Evolutionary conservation across 2,113 vertebrate species (phyloP), one percentile per base, ranked within the genome.

Genomic region (Dendrocopos noguchii): DNA sequence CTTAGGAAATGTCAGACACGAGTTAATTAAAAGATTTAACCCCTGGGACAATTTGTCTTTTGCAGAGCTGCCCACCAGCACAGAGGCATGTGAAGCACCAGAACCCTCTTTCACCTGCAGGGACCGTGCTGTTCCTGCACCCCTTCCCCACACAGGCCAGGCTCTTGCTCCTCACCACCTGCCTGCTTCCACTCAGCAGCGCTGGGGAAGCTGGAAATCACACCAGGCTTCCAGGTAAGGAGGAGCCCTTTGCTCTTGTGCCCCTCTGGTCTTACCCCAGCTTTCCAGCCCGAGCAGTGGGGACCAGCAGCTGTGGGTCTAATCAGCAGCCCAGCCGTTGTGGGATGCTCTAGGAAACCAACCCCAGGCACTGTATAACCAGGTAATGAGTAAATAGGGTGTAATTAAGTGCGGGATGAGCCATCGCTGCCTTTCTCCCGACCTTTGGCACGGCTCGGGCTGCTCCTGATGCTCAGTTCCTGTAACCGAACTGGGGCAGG

Each of bases 111-210:
- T 12, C 24, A 15, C 10, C 16, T 12, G 29, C 73, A 0, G 1
- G 3, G 42, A 27, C 44, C 28, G 22, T 1, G 4, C 28, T 31
- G 39, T 17, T 16, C 47, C 55, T 5, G 20, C 3, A 8, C 17
- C 14, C 25, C 25, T 27, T 47, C 17, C 39, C 5, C 7, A 3
- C 55, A 2, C 84, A 17, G 4, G 9, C 20, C 47, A 7, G 36
- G 24, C 53, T 31, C 71, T 31, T 0, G 18, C 39, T 65, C 44
- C 34, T 34, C 59, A 8, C 24, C 52, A 46, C 3, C 50, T 1
- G 0, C 28, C n/a, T 8, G 22, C 3, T 21, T 61, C 7, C 2
- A 19, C 31, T 44, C 17, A 1, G 27, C 27, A 4, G 4, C 0
- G 4, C 52, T 4, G n/a, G 13, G 19, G 42, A 44, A 36, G 17